Percentiles rank a stretch among this genome's conserved stretches.
phyloP scores from a whole-genome alignment of 2,888 invertebrate genomes.

The Scaptodrosophila latifasciaeformis region DNA sequence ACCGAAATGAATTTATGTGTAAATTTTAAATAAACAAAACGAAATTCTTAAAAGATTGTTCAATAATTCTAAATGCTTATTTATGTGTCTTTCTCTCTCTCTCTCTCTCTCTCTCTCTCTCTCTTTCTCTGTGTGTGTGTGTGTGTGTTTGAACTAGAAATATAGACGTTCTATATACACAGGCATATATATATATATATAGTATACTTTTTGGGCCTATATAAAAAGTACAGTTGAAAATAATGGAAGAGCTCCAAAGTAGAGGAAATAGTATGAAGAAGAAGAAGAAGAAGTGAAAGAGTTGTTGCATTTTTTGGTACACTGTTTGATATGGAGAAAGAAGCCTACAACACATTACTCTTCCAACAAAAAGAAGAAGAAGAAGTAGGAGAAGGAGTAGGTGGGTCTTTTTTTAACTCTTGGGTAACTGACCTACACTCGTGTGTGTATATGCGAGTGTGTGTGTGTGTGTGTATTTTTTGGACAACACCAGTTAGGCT shows the following conservation, averaged over 20 bases:
- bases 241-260: too few species aligned
- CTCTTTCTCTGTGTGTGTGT: not conserved
- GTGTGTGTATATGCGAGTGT: not conserved
- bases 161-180: not conserved
- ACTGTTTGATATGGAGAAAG: too few species aligned
- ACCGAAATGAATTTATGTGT: not conserved
- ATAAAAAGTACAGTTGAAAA: too few species aligned
- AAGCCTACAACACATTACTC: too few species aligned
- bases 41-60: not conserved
- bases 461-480: not conserved
- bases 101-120: not conserved
- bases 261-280: too few species aligned
- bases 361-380: too few species aligned
- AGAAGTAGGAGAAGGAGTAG: too few species aligned
- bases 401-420: not conserved
- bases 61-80: not conserved
- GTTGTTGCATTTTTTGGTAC: too few species aligned
- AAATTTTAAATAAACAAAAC: not conserved
- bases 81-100: not conserved
- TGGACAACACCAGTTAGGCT: not conserved
- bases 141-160: not conserved
- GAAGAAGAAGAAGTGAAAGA: too few species aligned
- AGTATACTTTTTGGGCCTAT: not conserved
- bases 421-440: constrained; percentile 9
- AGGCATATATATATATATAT: not conserved